Conservation (phyloP, 2,888 invertebrate genomes). For the Ctenicera cuprea region DNA sequence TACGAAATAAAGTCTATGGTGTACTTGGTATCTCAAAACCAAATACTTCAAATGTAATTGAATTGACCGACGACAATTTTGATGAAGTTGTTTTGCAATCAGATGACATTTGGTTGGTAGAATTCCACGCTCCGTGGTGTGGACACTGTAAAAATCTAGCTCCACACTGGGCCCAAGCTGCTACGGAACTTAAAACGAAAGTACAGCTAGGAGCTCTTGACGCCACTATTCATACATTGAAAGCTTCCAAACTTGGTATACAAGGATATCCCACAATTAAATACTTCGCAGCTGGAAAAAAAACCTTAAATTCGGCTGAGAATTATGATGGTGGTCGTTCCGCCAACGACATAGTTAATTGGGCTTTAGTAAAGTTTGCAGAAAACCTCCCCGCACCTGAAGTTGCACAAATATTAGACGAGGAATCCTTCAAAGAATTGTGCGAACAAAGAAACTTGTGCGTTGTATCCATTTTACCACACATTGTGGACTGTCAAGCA, state of each 20-base stretch:
- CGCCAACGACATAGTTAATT: conserved; percentile 90
- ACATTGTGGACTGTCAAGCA: conserved; percentile 96
- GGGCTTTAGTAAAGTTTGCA: conserved; percentile 89
- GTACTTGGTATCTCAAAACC: conserved; percentile 79
- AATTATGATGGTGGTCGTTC: conserved; percentile 97
- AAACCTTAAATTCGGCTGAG: conserved; percentile 79
- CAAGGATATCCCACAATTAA: conserved; percentile 98
- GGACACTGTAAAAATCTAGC: conserved; percentile 97
- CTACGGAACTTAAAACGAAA: conserved; percentile 95
- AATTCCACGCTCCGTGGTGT: conserved; percentile 98
- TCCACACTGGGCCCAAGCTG: conserved; percentile 97
- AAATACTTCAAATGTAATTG: conserved; percentile 80
- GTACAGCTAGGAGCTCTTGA: conserved; percentile 97
- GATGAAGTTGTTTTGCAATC: conserved; percentile 92
- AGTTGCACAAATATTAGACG: conserved; percentile 79
- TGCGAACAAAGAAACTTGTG: conserved; percentile 93
- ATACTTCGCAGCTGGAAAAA: conserved; percentile 87
- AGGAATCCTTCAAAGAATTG: conserved; percentile 78
- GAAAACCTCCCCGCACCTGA: conserved; percentile 95
- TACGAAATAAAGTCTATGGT: conserved; percentile 83
- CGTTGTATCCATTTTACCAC: conserved; percentile 93
- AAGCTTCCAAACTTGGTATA: conserved; percentile 89
- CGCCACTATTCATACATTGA: conserved; percentile 91
- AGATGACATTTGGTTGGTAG: conserved; percentile 97
- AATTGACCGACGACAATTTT: conserved; percentile 97